Conservation (phyloP, 2,113 vertebrate species). For the Aramus guarauna region DNA sequence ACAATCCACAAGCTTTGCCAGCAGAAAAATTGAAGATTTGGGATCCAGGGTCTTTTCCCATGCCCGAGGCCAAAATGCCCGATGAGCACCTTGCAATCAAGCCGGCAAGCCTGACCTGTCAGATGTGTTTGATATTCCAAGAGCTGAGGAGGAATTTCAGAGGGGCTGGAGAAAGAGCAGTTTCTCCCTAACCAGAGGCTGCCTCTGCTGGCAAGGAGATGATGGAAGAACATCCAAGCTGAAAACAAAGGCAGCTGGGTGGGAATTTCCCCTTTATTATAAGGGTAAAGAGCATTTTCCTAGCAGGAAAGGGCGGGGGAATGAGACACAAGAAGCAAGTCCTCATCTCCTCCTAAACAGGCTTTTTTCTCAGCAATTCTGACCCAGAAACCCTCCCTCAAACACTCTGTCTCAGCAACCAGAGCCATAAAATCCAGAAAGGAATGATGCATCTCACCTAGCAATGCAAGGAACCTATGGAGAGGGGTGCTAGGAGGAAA, state of each 20-base stretch:
- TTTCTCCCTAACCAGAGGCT: not conserved
- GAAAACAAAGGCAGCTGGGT: not conserved
- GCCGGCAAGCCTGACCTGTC: not conserved
- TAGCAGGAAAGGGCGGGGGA: not conserved
- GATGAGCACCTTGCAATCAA: not conserved
- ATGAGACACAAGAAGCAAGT: not conserved
- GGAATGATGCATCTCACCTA: not conserved
- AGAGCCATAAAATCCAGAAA: not conserved
- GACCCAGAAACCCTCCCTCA: not conserved
- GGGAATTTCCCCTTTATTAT: not conserved
- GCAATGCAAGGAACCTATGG: not conserved
- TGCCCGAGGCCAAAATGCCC: not conserved
- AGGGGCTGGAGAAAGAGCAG: not conserved
- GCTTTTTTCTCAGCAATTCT: not conserved
- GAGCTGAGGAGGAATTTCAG: not conserved
- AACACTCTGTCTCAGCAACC: not conserved
- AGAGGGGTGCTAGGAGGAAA: not conserved
- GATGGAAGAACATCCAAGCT: not conserved
- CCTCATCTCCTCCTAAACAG: not conserved
- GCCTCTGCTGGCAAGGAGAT: not conserved
- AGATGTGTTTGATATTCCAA: not conserved
- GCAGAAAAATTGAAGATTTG: not conserved
- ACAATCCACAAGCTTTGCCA: not conserved
- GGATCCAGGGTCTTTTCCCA: not conserved
- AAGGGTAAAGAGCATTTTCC: not conserved